These are phyloP conservation scores for Drosophila prolongata DNA, from an alignment of 2,888 invertebrate species.

Conservation along the genomic window DNA sequence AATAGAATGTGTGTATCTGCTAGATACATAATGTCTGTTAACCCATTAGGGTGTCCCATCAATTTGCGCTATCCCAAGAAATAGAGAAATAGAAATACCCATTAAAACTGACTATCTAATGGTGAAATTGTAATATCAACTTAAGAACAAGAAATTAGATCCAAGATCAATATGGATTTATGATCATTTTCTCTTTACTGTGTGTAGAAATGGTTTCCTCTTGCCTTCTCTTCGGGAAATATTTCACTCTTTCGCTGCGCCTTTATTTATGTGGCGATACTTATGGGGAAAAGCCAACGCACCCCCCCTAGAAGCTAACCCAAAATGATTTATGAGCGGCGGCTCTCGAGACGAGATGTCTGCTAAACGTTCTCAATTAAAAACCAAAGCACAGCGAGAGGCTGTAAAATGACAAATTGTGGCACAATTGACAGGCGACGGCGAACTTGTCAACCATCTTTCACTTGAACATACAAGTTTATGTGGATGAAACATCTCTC, in stretches of 20 bases:
- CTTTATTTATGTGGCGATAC: slow-evolving; percentile 80
- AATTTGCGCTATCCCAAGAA: slow-evolving; percentile 8
- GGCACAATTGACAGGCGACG: slow-evolving; percentile 29
- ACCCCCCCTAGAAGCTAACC: slow-evolving; percentile 9
- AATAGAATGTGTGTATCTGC: slow-evolving; percentile 48
- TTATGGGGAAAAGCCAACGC: slow-evolving; percentile 54
- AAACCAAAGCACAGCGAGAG: slow-evolving; percentile 48
- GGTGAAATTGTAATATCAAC: background rate
- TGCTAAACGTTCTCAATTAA: slow-evolving; percentile 80
- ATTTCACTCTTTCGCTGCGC: slow-evolving; percentile 57
- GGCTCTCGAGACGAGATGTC: slow-evolving; percentile 54
- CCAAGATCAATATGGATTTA: too few relatives aligned
- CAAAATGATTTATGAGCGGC: slow-evolving; percentile 68
- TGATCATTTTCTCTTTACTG: too few relatives aligned
- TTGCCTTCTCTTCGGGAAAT: background rate
- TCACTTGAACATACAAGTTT: background rate
- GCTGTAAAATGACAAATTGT: slow-evolving; percentile 44
- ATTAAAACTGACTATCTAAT: background rate
- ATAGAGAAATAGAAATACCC: slow-evolving; percentile 7
- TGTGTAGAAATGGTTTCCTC: background rate
- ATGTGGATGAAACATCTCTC: background rate
- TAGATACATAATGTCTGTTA: slow-evolving; percentile 58
- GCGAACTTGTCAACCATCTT: slow-evolving; percentile 16
- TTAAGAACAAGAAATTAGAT: too few relatives aligned
- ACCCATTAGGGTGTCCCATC: slow-evolving; percentile 36